These are phyloP conservation scores for Cremastobaeus sp. DNA, from an alignment of 2,888 invertebrate genomes.

Conservation along the genomic window DNA sequence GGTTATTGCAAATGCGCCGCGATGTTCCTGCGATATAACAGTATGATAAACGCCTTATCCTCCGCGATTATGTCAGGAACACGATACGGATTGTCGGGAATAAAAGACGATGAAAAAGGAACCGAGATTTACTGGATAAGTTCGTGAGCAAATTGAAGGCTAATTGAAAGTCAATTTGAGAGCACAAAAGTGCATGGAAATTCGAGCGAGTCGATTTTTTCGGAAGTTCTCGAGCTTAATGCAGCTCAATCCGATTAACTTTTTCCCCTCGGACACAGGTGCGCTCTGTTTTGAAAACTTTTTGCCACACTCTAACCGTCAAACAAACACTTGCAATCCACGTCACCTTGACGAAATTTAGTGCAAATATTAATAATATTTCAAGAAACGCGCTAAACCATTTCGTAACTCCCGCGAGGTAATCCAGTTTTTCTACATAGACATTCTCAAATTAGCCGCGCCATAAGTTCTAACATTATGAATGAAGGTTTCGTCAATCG, in stretches of 20 bases:
- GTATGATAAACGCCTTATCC: constrained; percentile 37
- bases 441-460: constrained; percentile 35
- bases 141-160: too few relatives aligned
- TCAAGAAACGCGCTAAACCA: not conserved
- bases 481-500: constrained; percentile 40
- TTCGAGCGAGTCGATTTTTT: not conserved
- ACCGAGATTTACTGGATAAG: constrained; percentile 20
- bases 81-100: not conserved
- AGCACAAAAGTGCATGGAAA: too few relatives aligned
- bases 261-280: constrained; percentile 4
- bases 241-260: constrained; percentile 15
- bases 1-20: constrained; percentile 52
- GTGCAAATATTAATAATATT: constrained; percentile 41
- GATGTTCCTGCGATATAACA: constrained; percentile 34
- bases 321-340: not conserved
- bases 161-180: too few relatives aligned
- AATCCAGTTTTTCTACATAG: constrained; percentile 41
- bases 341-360: constrained; percentile 27
- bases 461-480: constrained; percentile 44
- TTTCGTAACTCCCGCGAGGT: constrained; percentile 35
- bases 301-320: not conserved
- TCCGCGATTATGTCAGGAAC: constrained; percentile 28
- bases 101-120: too few relatives aligned
- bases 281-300: constrained; percentile 11
- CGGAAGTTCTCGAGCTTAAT: not conserved